Base-by-base conservation (phyloP, 2,113 vertebrate genomes). In the human region DNA sequence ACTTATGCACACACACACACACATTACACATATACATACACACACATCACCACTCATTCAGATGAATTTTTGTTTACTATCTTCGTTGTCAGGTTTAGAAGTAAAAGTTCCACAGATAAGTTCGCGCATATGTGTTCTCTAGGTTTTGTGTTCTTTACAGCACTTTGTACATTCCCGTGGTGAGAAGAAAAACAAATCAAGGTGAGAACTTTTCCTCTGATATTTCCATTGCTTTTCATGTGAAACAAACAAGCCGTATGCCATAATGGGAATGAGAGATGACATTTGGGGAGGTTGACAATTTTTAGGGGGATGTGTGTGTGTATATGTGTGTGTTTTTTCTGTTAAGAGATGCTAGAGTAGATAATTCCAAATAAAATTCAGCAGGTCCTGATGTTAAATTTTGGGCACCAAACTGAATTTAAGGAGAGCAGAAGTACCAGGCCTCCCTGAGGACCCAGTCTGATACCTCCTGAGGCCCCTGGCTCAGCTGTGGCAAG, bases 401-500 rank as follows among this genome's bases (percentile, higher is more conserved):
- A 99, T 98, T 98, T 98, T 98, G 99, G 99, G 98, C 98, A 99
- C 98, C 98, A 98, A 98, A 98, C 97, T 98, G 98, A 98, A 98
- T 99, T 98, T 98, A 98, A 98, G 98, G 98, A 98, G 97, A 98
- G 98, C 98, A 99, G 98, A 98, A 98, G 98, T 98, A 97, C 98
- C 97, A 96, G 96, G 92, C 96, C 93, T 97, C 99, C 94, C 98
- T 61, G 92, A 98, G 98, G 99, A 99, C 73, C 0, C n/a, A 97
- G 98, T 96, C 97, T 97, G 98, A 98, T 98, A 89, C 97, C 99
- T 99, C 98, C 94, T 96, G 99, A 98, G 99, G 98, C 98, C 97
- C 94, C 98, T 98, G 99, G 99, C 99, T 99, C 99, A 99, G 99
- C 99, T 99, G 99, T 96, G 98, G 98, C 96, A 97, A 99, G 98